A percentile compares a stretch with the other conserved stretches of the same genome.
These are phyloP conservation scores for Pollachius pollachius DNA, from an alignment of 2,113 vertebrate genomes.

Conservation along the genomic window DNA sequence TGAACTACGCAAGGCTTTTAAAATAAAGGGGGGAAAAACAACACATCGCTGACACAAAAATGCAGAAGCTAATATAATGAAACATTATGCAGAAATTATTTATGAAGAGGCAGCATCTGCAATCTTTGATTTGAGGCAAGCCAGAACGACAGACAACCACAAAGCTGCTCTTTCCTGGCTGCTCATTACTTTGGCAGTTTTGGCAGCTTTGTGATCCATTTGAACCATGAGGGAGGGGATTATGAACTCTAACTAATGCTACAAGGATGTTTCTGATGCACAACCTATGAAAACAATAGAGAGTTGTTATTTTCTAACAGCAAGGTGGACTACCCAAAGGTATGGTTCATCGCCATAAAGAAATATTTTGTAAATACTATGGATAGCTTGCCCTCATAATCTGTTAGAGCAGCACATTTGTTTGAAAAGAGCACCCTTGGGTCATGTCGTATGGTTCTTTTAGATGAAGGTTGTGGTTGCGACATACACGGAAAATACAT, in stretches of 20 bases:
- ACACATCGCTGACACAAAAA: no score
- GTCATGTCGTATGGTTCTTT: not conserved
- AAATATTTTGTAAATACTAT: not conserved
- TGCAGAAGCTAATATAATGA: not conserved
- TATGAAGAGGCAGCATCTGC: conserved; percentile 15
- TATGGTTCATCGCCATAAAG: conserved; percentile 5
- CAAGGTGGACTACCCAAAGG: not conserved
- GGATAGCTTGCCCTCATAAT: no score
- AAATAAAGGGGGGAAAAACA: no score
- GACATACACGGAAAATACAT: conserved; percentile 19
- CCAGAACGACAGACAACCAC: conserved; percentile 21
- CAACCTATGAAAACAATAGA: no score
- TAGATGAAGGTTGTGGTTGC: conserved; percentile 33
- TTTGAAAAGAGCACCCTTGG: conserved; percentile 33
- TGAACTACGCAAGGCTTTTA: no score
- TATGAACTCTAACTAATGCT: not conserved
- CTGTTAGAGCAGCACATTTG: no score
- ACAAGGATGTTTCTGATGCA: not conserved
- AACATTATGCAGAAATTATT: conserved; percentile 15
- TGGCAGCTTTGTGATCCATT: conserved; percentile 1
- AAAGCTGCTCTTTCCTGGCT: conserved; percentile 48
- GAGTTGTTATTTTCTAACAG: not conserved
- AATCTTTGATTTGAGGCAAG: conserved; percentile 3
- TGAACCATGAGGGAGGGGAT: not conserved
- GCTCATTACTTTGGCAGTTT: conserved; percentile 2